These are phyloP conservation scores for Morone chrysops DNA, from an alignment of 2,113 vertebrate genomes.

Conservation along the genomic window DNA sequence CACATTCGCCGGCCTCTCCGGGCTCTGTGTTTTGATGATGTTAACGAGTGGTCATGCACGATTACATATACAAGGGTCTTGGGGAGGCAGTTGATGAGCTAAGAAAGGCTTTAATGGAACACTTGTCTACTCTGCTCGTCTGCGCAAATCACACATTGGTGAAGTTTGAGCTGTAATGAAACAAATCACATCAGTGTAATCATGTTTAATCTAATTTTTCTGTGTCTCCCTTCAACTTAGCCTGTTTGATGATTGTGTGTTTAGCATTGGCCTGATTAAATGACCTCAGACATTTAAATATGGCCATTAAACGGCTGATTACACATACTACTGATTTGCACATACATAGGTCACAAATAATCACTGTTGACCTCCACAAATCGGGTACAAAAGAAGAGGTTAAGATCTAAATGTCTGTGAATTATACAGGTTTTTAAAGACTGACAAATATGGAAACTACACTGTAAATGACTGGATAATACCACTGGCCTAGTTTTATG, in stretches of 20 bases:
- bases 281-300: slow-evolving; percentile 35
- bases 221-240: slow-evolving; percentile 41
- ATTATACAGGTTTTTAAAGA: neutral
- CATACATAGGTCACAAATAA: neutral
- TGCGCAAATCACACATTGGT: slow-evolving; percentile 67
- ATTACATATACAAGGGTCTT: slow-evolving; percentile 72
- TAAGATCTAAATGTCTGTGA: neutral
- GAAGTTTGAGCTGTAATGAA: slow-evolving; percentile 74
- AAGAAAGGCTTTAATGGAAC: slow-evolving; percentile 80
- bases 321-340: neutral
- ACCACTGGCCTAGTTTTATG: neutral
- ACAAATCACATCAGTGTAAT: slow-evolving; percentile 79
- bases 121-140: slow-evolving; percentile 61
- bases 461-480: neutral
- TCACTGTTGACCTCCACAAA: neutral
- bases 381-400: neutral
- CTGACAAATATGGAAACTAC: neutral
- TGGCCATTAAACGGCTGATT: slow-evolving; percentile 46
- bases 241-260: slow-evolving; percentile 47
- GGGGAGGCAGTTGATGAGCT: slow-evolving; percentile 59
- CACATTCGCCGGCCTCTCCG: slow-evolving; percentile 61
- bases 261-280: slow-evolving; percentile 65
- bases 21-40: slow-evolving; percentile 72
- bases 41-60: slow-evolving; percentile 74
- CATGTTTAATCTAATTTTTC: slow-evolving; percentile 72